Evolutionary conservation across 2,113 vertebrate species (phyloP), one percentile per base, ranked within the genome.

Genomic region (Microcebus jonahi): DNA sequence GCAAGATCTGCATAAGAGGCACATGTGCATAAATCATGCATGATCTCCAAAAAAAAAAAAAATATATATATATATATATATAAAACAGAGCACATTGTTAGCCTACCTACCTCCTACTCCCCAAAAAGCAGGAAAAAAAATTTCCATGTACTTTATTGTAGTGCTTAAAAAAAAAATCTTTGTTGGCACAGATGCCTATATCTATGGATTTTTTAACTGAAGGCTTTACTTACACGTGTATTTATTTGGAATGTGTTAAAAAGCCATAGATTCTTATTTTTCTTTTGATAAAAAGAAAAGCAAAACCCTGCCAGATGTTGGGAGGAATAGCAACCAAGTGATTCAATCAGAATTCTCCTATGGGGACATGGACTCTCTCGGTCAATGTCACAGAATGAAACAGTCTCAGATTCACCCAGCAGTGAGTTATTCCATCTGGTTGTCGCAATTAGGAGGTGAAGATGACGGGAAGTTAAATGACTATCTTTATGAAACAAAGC

Each of bases 381-480:
- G 97, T 97, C 97, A 97, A 86, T 97, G 97, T 98, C 97, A 96
- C 36, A 65, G 95, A 97, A 90, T 96, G 93, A 96, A 96, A 95
- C 85, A 93, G 93, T 95, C 95, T 97, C 91, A 45, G 57, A 88
- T 88, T 98, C 93, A 97, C 85, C 95, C 92, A 97, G 97, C 92
- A 97, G 96, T 97, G 95, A 98, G 95, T 95, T 97, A 96, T 97
- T 97, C 97, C 97, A 97, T 98, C 96, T 98, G 97, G 91, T 92
- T 92, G 67, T 97, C 70, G 94, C 97, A 98, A 97, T 98, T 97
- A 97, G 96, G 76, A 96, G 80, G 93, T 88, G 84, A 82, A 96
- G 94, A 95, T 98, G 97, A 98, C 0, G 88, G 96, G 73, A 98
- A 98, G 97, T 96, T 98, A 98, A 97, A 97, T 98, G 96, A 97